phyloP scores from a whole-genome alignment of 2,797 vertebrate genomes.

The Paratrypauchen microcephalus region DNA sequence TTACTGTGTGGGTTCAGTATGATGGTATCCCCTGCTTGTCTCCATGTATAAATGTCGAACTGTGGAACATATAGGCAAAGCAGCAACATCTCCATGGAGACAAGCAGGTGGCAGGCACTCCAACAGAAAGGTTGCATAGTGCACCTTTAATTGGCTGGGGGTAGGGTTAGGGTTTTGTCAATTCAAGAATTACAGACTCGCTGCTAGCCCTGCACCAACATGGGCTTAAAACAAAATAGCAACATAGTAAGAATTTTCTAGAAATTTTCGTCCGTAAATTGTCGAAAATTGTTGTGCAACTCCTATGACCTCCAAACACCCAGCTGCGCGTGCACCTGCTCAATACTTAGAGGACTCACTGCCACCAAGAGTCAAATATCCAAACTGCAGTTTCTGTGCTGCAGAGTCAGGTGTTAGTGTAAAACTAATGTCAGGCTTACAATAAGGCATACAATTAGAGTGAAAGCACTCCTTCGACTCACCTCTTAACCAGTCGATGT shows the following conservation, averaged over 20 bases:
- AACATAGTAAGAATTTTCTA: no score
- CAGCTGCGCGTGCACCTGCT: background rate
- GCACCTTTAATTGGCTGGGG: background rate
- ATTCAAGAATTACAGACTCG: background rate
- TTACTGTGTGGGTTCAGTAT: no score
- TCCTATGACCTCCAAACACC: conserved; percentile 3
- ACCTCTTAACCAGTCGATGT: conserved; percentile 28
- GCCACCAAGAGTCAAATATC: background rate
- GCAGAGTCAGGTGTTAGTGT: background rate
- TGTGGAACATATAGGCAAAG: no score
- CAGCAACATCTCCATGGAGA: no score
- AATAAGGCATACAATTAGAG: background rate
- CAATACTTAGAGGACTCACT: background rate
- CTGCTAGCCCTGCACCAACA: background rate
- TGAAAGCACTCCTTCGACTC: conserved; percentile 20
- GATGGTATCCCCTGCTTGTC: no score
- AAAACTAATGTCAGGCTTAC: background rate
- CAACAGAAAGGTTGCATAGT: no score
- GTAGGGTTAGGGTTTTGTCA: no score
- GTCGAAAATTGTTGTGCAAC: background rate
- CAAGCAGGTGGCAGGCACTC: no score
- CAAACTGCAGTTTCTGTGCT: background rate
- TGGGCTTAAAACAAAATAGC: background rate
- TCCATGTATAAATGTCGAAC: no score
- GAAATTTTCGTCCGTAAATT: background rate